A percentile compares a stretch with the other conserved stretches of the same genome.
These are phyloP conservation scores for Dryomyza anilis DNA, from an alignment of 2,888 invertebrate species.

Conservation along the genomic window DNA sequence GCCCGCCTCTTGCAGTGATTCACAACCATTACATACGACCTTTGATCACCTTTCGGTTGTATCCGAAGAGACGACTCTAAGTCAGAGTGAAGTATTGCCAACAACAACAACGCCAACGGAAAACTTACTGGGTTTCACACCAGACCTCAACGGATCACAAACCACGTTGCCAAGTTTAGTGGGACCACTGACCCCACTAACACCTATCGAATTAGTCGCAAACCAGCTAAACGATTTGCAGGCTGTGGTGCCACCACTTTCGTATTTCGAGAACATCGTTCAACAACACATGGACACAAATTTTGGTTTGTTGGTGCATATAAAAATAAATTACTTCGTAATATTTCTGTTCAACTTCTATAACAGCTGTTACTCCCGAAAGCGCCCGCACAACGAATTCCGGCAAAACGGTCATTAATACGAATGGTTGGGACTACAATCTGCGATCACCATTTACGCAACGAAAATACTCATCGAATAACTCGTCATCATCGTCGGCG, in stretches of 20 bases:
- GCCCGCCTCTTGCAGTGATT: slow-evolving; percentile 22
- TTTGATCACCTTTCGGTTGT: slow-evolving; percentile 80
- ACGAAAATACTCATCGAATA: slow-evolving; percentile 44
- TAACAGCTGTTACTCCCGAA: slow-evolving; percentile 37
- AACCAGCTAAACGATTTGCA: slow-evolving; percentile 56
- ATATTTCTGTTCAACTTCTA: no score
- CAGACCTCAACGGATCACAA: slow-evolving; percentile 47
- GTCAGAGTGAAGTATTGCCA: slow-evolving; percentile 53
- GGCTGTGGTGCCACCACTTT: slow-evolving; percentile 56
- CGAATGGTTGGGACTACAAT: slow-evolving; percentile 60
- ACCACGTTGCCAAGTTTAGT: slow-evolving; percentile 47
- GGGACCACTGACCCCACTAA: slow-evolving; percentile 52
- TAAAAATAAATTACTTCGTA: no score
- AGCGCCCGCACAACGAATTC: slow-evolving; percentile 48
- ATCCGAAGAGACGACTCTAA: slow-evolving; percentile 72
- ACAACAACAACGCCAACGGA: slow-evolving; percentile 36
- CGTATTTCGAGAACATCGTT: slow-evolving; percentile 60
- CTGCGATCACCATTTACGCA: slow-evolving; percentile 54
- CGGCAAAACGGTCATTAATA: slow-evolving; percentile 51
- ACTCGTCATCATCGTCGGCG: slow-evolving; percentile 38
- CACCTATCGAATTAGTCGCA: slow-evolving; percentile 54
- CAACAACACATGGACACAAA: slow-evolving; percentile 52
- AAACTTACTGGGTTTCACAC: slow-evolving; percentile 41
- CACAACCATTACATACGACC: slow-evolving; percentile 34
- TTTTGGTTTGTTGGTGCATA: slow-evolving; percentile 44